phyloP scores from a whole-genome alignment of 35 echinoderm and acorn worm genomes.

The Diadema setosum region DNA sequence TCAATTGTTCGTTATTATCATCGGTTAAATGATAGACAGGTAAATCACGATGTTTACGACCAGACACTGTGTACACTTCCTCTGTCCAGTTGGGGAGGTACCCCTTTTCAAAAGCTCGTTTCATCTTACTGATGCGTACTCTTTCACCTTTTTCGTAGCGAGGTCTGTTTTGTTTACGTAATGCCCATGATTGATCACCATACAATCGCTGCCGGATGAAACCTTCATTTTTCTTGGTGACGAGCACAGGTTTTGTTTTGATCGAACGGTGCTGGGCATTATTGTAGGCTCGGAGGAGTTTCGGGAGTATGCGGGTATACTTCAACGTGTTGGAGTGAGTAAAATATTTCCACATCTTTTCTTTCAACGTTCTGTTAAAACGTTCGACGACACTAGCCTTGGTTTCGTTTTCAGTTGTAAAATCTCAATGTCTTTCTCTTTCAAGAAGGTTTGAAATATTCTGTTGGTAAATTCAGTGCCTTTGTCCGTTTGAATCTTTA shows the following conservation, averaged over 20 bases:
- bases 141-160: not conserved
- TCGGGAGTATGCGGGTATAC: not conserved
- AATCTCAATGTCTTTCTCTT: constrained; percentile 47
- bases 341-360: constrained; percentile 30
- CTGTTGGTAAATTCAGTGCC: constrained; percentile 69
- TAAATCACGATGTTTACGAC: not conserved
- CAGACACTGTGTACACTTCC: not conserved
- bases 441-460: constrained; percentile 46
- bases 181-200: not conserved
- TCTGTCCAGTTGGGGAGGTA: constrained; percentile 23
- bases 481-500: constrained; percentile 15
- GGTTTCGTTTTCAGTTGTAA: constrained; percentile 69
- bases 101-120: constrained; percentile 30
- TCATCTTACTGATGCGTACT: constrained; percentile 25
- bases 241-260: not conserved
- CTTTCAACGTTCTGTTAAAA: constrained; percentile 12
- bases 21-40: not conserved
- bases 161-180: not conserved
- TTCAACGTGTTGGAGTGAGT: not conserved
- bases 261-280: not conserved
- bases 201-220: not conserved
- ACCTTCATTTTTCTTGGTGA: constrained; percentile 2
- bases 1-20: not conserved
- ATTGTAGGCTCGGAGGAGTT: constrained; percentile 11
- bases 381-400: constrained; percentile 46